Percentiles rank a stretch among this genome's conserved stretches.
phyloP scores from a whole-genome alignment of 2,888 invertebrate genomes.

The Drosophila barbarae region DNA sequence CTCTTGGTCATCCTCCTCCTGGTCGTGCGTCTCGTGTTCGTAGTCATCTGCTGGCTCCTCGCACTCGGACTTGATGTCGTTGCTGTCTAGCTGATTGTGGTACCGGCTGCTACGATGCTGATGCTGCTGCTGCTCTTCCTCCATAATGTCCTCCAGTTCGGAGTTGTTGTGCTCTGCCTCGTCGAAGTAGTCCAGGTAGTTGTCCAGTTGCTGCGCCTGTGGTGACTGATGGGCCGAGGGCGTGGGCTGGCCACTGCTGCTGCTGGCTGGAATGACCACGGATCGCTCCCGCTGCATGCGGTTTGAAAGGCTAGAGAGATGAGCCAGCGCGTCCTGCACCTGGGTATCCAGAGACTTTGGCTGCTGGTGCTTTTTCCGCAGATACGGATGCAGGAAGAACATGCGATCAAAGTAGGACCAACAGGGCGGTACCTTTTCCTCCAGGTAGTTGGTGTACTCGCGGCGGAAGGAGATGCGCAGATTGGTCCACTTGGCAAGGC shows the following conservation, averaged over 20 bases:
- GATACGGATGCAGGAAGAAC: constrained; percentile 77
- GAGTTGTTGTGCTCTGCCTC: constrained; percentile 74
- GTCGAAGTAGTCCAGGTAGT: constrained; percentile 77
- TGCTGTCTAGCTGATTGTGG: constrained; percentile 60
- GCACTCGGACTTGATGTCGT: constrained; percentile 77
- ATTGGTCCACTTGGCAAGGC: constrained; percentile 79
- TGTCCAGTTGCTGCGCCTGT: constrained; percentile 64
- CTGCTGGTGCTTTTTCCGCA: constrained; percentile 77
- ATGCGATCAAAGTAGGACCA: constrained; percentile 79
- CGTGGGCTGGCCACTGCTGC: constrained; percentile 44
- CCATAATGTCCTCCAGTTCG: constrained; percentile 76
- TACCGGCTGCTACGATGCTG: constrained; percentile 36
- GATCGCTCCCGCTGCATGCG: constrained; percentile 73
- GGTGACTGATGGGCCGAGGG: constrained; percentile 51
- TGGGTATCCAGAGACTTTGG: constrained; percentile 76
- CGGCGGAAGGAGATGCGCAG: constrained; percentile 77
- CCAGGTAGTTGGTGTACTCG: constrained; percentile 77
- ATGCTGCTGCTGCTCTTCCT: constrained; percentile 73
- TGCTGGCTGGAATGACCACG: constrained; percentile 47
- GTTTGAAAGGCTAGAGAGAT: constrained; percentile 73
- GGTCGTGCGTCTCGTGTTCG: constrained; percentile 46
- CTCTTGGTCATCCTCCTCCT: constrained; percentile 66
- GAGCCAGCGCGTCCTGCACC: constrained; percentile 77
- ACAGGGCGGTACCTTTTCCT: constrained; percentile 77
- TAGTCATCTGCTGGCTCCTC: constrained; percentile 73